Percentiles rank a stretch among this genome's conserved stretches.
Conservation (phyloP, 2,888 invertebrate genomes). For the Cheilosia impressa region DNA sequence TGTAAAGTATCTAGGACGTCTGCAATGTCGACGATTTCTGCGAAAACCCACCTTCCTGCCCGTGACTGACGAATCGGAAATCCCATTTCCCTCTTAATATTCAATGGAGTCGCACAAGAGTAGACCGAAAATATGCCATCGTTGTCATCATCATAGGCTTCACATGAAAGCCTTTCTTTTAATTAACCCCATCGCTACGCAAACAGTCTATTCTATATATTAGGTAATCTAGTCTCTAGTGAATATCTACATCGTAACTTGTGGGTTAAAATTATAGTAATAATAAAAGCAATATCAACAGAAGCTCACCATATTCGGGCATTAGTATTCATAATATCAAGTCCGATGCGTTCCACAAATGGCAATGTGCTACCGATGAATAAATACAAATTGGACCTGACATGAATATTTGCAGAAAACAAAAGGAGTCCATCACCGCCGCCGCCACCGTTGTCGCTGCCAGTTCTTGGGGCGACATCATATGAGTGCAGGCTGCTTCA, state of each 20-base stretch:
- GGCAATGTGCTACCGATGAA: slow-evolving; percentile 72
- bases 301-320: slow-evolving; percentile 56
- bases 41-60: too few species aligned
- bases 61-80: too few species aligned
- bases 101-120: too few species aligned
- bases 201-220: not conserved
- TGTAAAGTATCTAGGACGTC: too few species aligned
- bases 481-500: slow-evolving; percentile 25
- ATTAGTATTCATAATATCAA: slow-evolving; percentile 72
- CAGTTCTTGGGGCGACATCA: slow-evolving; percentile 42
- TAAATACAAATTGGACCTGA: slow-evolving; percentile 74
- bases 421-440: slow-evolving; percentile 24
- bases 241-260: not conserved
- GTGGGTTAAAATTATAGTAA: slow-evolving; percentile 54
- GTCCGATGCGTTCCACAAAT: slow-evolving; percentile 70
- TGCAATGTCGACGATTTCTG: too few species aligned
- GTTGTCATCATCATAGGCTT: too few species aligned
- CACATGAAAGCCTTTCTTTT: too few species aligned
- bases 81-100: too few species aligned
- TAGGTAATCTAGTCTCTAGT: not conserved
- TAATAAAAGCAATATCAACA: slow-evolving; percentile 65
- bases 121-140: too few species aligned
- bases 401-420: slow-evolving; percentile 61
- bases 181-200: slow-evolving; percentile 3
- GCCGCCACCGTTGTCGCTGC: too few species aligned